Evolutionary conservation across 2,888 invertebrate genomes (phyloP).

Genomic region (Rhingia rostrata): DNA sequence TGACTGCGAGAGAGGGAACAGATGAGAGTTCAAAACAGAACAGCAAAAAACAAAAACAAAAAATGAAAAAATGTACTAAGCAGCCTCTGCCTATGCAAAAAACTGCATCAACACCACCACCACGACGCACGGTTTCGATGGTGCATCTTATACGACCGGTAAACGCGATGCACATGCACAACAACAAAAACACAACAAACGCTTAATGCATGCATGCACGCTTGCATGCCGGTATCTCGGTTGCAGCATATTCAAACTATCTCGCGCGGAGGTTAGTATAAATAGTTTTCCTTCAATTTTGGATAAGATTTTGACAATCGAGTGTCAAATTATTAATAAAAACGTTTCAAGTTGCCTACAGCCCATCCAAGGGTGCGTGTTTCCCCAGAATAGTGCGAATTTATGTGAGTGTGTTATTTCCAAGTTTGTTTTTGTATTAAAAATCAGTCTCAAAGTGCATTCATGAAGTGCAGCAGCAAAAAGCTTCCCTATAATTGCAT

Average conservation of each 20-base stretch:
- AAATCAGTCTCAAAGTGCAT: constrained; percentile 44
- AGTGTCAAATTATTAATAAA: constrained; percentile 1
- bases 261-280: constrained; percentile 47
- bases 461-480: constrained; percentile 41
- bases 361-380: constrained; percentile 11
- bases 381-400: not conserved
- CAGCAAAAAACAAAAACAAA: constrained; percentile 23
- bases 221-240: constrained; percentile 58
- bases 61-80: constrained; percentile 33
- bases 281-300: not conserved
- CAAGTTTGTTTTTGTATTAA: not conserved
- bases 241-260: constrained; percentile 50
- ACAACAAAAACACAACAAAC: constrained; percentile 55
- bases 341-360: not conserved
- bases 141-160: constrained; percentile 54
- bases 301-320: not conserved
- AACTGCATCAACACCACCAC: constrained; percentile 54
- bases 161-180: constrained; percentile 31
- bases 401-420: not conserved
- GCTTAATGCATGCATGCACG: constrained; percentile 54
- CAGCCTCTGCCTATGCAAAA: not conserved
- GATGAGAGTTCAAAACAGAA: not conserved
- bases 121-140: constrained; percentile 33
- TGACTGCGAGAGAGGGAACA: constrained; percentile 38
- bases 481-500: constrained; percentile 56